Base-by-base conservation (phyloP, 2,888 invertebrate species). In the Diarsia rubi region DNA sequence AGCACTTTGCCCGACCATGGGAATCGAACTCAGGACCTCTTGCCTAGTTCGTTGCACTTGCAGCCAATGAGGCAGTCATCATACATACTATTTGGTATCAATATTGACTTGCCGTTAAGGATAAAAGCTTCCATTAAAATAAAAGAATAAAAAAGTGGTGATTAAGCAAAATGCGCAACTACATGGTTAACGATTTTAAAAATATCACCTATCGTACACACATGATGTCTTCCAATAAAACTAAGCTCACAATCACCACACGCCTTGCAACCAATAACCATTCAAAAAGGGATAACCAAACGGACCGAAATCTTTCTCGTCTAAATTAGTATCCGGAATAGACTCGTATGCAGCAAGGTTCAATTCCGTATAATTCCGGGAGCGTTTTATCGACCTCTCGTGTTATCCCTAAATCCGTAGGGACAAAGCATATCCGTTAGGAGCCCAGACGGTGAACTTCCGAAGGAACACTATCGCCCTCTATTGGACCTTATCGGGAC, bases 361-460 rank as follows among this genome's bases (percentile, higher is more conserved):
- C 84, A 86, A 84, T 86, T 86, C 82, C 78, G 84, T 80, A 83
- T 81, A 83, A 86, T 76, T 86, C 76, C 63, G 83, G 63, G 79
- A 79, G 75, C 85, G 64, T 86, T 88, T 86, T 85, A 88, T 88
- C 85, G 84, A 85, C 84, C 82, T 87, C 69, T 81, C 78, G 68
- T 76, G 82, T 85, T 83, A 88, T 86, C 89, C 88, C 84, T 78
- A 87, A 89, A 88, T 90, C 89, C 88, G 73, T 81, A 82, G 91
- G 93, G 92, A 94, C 94, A 93, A 94, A 92, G 93, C 90, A 84
- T 88, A 92, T 94, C 94, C 94, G 93, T 90, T 88, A 82, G 88
- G 79, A 84, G 87, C 90, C 88, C 88, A 90, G 91, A 88, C 91
- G 88, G 90, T 86, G 88, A 71, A 86, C 88, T 86, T 90, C 91